Percentiles rank a stretch among this genome's conserved stretches.
These are phyloP conservation scores for Corella eumyota DNA, from an alignment of 23 tunicate species.

Conservation along the genomic window DNA sequence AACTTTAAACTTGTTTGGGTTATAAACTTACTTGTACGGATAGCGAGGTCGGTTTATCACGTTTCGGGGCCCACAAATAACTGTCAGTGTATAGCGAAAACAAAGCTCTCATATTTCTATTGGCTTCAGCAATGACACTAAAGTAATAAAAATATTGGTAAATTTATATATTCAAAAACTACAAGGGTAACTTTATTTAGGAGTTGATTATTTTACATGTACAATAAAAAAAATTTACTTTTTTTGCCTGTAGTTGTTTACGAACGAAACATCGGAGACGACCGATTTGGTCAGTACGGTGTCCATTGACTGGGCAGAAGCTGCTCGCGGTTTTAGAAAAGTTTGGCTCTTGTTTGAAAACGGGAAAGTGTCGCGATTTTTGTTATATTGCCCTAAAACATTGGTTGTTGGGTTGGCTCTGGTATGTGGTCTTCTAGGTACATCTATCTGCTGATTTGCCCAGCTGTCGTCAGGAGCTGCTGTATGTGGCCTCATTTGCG, in stretches of 20 bases:
- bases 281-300: constrained; percentile 7
- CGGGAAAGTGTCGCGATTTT: no score
- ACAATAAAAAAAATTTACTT: neutral
- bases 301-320: neutral
- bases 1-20: no score
- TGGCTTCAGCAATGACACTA: constrained; percentile 43
- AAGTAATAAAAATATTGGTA: no score
- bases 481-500: constrained; percentile 12
- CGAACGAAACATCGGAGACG: neutral
- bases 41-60: no score
- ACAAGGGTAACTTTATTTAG: no score
- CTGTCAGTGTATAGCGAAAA: constrained; percentile 88
- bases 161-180: no score
- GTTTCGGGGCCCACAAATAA: constrained; percentile 45
- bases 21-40: no score
- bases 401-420: no score
- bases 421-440: constrained; percentile 18
- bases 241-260: neutral
- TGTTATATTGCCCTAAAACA: no score
- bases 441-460: neutral
- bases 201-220: no score
- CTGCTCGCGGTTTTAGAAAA: neutral
- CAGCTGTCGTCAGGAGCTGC: neutral
- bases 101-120: constrained; percentile 34
- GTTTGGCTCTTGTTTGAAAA: no score